Evolutionary conservation across 2,113 vertebrate genomes (phyloP).

Genomic region (Neodontobutis hainanensis): DNA sequence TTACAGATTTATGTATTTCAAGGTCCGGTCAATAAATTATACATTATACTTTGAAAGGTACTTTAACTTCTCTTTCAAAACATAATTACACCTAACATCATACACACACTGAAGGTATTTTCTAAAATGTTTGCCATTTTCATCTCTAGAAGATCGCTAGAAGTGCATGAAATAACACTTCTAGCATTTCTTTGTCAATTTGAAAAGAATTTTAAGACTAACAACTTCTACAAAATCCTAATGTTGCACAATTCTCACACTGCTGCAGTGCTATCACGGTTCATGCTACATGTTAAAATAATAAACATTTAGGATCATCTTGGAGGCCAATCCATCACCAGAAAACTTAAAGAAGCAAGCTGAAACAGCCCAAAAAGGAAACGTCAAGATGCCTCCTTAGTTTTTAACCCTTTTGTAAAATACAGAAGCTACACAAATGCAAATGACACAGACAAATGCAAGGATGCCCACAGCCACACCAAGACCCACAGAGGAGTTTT

Average conservation of each 20-base stretch:
- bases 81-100: conserved; percentile 7
- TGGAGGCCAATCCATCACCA: conserved; percentile 42
- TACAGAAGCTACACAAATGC: conserved; percentile 55
- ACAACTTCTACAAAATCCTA: conserved; percentile 18
- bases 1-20: conserved; percentile 16
- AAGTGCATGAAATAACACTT: conserved; percentile 51
- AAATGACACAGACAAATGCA: conserved; percentile 58
- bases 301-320: conserved; percentile 7
- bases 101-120: background rate
- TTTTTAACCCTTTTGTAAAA: conserved; percentile 67
- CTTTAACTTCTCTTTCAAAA: conserved; percentile 45
- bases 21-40: conserved; percentile 45
- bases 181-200: conserved; percentile 23
- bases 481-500: conserved; percentile 52
- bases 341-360: conserved; percentile 20
- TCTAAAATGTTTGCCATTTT: conserved; percentile 4
- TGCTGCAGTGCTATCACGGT: conserved; percentile 10
- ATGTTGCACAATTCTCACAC: conserved; percentile 7
- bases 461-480: conserved; percentile 73
- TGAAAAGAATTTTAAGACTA: conserved; percentile 15
- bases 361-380: conserved; percentile 1
- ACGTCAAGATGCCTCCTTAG: conserved; percentile 22
- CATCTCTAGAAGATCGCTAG: too few relatives aligned
- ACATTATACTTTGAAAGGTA: conserved; percentile 48
- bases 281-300: conserved; percentile 25